Base-by-base conservation (phyloP, 2,888 invertebrate species). In the Himalopsyche japonica region DNA sequence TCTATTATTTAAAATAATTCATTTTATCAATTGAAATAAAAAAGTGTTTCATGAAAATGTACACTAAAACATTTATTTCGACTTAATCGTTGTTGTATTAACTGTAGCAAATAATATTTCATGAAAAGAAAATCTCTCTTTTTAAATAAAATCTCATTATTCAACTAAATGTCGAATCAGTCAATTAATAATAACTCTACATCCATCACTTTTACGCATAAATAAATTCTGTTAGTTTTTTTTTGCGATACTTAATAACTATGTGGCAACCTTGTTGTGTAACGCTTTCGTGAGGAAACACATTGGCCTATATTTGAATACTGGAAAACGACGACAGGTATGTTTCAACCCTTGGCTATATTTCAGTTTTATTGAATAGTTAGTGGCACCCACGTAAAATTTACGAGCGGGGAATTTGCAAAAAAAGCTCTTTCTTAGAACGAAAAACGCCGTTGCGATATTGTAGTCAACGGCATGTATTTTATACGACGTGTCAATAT, bases 351-450 rank as follows among this genome's bases (percentile, higher is more conserved):
- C 81, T 34, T 81, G 57, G 77, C 34, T 70, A 81, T 81, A 81
- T 81, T 81, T 81, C 81, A 81, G 64, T 81, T 81, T 81, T 81
- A 81, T 81, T 81, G 81, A 81, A 64, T 64, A 64, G 81, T 81
- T 81, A 81, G 64, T 64, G 81, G 81, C 81, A 34, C 37, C 81
- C 81, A 10, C 57, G 20, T 20, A 34, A 37, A 37, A 81, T 81
- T 81, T 81, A 81, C 37, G 32, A 64, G 32, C 30, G 81, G 64
- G 20, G 48, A 48, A 80, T 80, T 80, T 80, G 80, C 48, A 70
- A 70, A 70, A n/a, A 70, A 70, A 70, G 70, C 70, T 70, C 70
- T 70, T 70, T 70, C 70, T 70, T 70, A 24, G 27, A 27, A 30
- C 70, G 70, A 70, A 30, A 70, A 30, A 27, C 27, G 70, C 70